phyloP scores from a whole-genome alignment of 2,888 invertebrate genomes.

The Trissoscelio sp. region DNA sequence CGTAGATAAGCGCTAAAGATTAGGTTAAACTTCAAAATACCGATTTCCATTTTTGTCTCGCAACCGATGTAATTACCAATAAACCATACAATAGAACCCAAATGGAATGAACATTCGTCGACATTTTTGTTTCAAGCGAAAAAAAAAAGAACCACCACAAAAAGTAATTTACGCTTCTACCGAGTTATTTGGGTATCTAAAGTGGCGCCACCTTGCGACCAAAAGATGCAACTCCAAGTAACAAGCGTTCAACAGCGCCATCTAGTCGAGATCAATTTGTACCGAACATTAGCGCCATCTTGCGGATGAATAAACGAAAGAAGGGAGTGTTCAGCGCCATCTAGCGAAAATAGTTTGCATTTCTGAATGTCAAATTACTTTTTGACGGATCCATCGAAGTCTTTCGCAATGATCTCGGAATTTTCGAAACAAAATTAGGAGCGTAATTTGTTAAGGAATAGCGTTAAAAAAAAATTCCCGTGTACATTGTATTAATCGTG shows the following conservation, averaged over 20 bases:
- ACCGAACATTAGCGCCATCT: neutral
- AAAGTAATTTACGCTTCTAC: too few relatives aligned
- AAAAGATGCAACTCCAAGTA: neutral
- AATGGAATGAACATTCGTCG: conserved; percentile 39
- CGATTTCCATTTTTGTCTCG: conserved; percentile 36
- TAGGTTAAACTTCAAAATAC: conserved; percentile 55
- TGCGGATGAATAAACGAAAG: neutral
- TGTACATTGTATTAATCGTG: conserved; percentile 75
- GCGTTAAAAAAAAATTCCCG: conserved; percentile 50
- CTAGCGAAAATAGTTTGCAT: neutral
- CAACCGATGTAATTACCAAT: conserved; percentile 1
- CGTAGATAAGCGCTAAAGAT: conserved; percentile 69
- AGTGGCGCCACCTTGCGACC: neutral
- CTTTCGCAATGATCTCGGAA: conserved; percentile 57
- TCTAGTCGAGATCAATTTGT: neutral
- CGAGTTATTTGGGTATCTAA: neutral
- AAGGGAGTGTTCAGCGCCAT: neutral
- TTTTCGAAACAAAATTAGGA: conserved; percentile 41
- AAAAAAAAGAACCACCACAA: too few relatives aligned
- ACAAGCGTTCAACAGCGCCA: neutral
- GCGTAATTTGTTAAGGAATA: conserved; percentile 41
- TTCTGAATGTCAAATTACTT: neutral
- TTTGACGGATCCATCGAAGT: conserved; percentile 27
- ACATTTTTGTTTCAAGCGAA: conserved; percentile 3
- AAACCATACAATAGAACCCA: neutral